These are phyloP conservation scores for Ips nitidus DNA, from an alignment of 1,140 invertebrate species.

Conservation along the genomic window DNA sequence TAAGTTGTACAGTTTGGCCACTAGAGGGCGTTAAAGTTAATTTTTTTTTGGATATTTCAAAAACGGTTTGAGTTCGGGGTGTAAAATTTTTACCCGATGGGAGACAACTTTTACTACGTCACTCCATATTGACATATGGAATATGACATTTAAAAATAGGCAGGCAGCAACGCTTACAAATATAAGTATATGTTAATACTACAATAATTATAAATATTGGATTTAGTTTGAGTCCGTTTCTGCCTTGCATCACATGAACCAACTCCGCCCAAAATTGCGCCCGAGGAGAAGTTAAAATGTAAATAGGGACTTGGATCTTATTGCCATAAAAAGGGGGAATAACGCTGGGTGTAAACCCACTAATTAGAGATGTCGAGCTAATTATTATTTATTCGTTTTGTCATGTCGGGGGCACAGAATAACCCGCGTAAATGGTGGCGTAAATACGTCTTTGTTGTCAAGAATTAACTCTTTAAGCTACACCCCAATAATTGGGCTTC, in stretches of 20 bases:
- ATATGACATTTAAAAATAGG: no score
- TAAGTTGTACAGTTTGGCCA: no score
- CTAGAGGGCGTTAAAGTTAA: no score
- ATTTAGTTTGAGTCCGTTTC: background rate
- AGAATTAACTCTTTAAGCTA: background rate
- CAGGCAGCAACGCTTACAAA: no score
- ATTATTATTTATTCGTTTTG: constrained; percentile 46
- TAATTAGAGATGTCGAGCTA: constrained; percentile 46
- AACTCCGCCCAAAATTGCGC: constrained; percentile 39
- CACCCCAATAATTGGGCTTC: background rate
- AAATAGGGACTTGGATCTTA: constrained; percentile 44
- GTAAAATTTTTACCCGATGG: no score
- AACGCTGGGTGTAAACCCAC: constrained; percentile 29
- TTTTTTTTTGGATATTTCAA: no score
- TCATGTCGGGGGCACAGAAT: constrained; percentile 34
- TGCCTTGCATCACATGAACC: constrained; percentile 13
- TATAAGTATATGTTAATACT: no score
- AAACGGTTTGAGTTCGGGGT: no score
- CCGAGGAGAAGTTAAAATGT: constrained; percentile 46
- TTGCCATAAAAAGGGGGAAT: constrained; percentile 36
- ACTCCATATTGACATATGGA: no score
- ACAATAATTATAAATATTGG: no score
- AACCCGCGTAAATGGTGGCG: background rate
- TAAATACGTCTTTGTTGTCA: background rate
- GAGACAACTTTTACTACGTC: no score